Base-by-base conservation (phyloP, 2,113 vertebrate genomes). In the Tyto alba region DNA sequence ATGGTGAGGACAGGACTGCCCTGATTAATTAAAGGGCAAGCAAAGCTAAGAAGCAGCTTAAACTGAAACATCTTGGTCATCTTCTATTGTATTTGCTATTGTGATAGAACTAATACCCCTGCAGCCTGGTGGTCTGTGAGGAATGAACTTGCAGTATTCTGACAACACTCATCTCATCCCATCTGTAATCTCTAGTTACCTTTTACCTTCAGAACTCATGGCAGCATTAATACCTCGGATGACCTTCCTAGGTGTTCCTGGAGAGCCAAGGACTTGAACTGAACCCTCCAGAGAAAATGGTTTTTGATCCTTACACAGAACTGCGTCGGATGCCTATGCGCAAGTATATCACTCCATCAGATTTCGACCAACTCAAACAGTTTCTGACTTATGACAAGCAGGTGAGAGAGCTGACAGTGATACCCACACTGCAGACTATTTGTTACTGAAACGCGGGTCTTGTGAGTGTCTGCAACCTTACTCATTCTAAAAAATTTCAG, bases 181-280 rank as follows among this genome's bases (percentile, higher is more conserved):
- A n/a, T 11, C 26, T 88, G 40, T 88, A 66, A 83, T 34, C 18
- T 75, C 40, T 52, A 69, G 23, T 88, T 52, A 55, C 41, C 32
- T 82, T 71, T 88, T 92, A 78, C 48, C 90, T 88, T 50, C 75
- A 85, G 77, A 90, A 47, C 57, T 82, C 47, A 73, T 0, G 9
- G 40, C 94, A 92, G 47, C 80, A 74, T 76, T 97, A 92, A 95
- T 67, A 55, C 11, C 32, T 71, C 56, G 73, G 32, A 41, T 92
- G 32, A 76, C 57, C 60, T 92, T 84, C 56, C 71, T 89, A 99
- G 99, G 98, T 98, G 50, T 99, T 99, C 97, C 95, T 99, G 98
- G 97, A 99, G 97, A 99, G 99, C 85, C 98, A 99, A 94, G 99
- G 99, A 55, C 98, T 99, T 64, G 95, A 98, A 80, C 64, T 99